These are phyloP conservation scores for Ametastegia equiseti DNA, from an alignment of 2,888 invertebrate species.

Conservation along the genomic window DNA sequence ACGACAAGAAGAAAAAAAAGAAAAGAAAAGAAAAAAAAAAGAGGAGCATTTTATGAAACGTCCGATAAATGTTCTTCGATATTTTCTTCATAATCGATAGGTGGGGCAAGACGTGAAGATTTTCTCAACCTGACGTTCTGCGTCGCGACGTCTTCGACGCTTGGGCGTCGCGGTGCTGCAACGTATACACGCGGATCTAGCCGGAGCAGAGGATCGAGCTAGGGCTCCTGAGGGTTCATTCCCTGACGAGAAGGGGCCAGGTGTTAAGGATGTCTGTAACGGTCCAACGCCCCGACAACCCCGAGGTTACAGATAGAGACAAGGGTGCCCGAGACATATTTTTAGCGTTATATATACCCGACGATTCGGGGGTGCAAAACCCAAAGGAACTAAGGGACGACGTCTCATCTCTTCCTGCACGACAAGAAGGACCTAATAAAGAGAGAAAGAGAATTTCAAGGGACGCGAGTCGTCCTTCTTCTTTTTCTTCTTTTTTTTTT, in stretches of 20 bases:
- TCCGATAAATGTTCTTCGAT: no score
- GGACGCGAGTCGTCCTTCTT: background rate
- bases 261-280: constrained; percentile 47
- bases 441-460: background rate
- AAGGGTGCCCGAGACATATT: constrained; percentile 45
- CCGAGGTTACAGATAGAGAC: constrained; percentile 39
- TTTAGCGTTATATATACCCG: constrained; percentile 41
- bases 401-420: constrained; percentile 8
- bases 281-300: constrained; percentile 36
- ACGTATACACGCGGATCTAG: background rate
- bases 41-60: no score
- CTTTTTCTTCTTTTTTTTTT: background rate
- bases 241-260: constrained; percentile 45
- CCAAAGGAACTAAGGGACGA: constrained; percentile 17
- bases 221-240: background rate
- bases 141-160: background rate
- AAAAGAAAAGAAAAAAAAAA: no score
- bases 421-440: background rate
- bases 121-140: background rate
- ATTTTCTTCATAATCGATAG: no score
- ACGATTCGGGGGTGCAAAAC: background rate
- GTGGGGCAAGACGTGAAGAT: background rate
- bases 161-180: background rate
- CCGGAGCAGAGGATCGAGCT: background rate
- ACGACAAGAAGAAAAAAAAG: no score